Evolutionary conservation across 1,140 invertebrate genomes (phyloP).

Genomic region (Panagrolaimus sp.): DNA sequence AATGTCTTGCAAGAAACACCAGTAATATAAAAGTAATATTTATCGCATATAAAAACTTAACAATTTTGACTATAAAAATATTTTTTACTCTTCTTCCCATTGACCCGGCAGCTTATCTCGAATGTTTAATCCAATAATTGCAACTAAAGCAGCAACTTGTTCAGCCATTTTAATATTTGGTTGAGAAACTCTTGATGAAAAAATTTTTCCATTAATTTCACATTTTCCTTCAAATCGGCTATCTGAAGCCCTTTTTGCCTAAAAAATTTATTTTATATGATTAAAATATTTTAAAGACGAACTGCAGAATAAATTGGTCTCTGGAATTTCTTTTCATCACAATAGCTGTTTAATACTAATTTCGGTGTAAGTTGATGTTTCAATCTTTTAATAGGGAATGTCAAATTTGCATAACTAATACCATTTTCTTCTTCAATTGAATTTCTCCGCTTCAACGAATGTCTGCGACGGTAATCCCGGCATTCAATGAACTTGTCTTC

Average conservation of each 20-base stretch:
- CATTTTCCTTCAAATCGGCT: conserved; percentile 26
- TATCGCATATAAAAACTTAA: not conserved
- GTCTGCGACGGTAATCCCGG: conserved; percentile 12
- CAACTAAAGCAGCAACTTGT: conserved; percentile 55
- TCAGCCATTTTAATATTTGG: conserved; percentile 58
- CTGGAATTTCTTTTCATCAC: conserved; percentile 23
- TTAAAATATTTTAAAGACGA: conserved; percentile 14
- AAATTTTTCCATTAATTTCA: conserved; percentile 34
- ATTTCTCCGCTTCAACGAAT: conserved; percentile 29
- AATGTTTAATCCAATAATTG: conserved; percentile 46
- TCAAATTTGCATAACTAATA: conserved; percentile 33
- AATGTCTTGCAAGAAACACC: too few species aligned
- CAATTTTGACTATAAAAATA: conserved; percentile 20
- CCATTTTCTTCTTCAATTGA: conserved; percentile 24
- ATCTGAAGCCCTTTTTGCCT: conserved; percentile 25
- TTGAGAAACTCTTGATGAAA: conserved; percentile 48
- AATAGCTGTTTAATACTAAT: conserved; percentile 41
- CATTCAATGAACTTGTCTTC: conserved; percentile 31
- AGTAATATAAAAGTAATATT: too few species aligned
- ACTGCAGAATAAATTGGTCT: conserved; percentile 38
- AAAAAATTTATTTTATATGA: conserved; percentile 11
- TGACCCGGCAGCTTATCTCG: conserved; percentile 42
- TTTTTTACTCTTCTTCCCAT: conserved; percentile 47
- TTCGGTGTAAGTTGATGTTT: conserved; percentile 35
- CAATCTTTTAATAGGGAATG: conserved; percentile 46